Conservation (phyloP, 2,888 invertebrate species). For the Gortyna flavago region DNA sequence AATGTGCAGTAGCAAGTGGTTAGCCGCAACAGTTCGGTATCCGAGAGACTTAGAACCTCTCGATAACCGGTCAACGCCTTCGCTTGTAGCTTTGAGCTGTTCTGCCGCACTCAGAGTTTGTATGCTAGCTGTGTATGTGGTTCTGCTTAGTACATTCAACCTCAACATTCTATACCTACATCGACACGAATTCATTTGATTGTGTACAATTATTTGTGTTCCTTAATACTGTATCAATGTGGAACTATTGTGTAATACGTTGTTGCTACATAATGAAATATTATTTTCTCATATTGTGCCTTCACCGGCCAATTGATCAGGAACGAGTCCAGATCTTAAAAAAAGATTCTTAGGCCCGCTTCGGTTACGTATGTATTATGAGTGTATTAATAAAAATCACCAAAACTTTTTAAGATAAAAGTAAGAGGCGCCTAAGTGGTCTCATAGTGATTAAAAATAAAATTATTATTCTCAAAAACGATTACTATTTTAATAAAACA, state of each 20-base stretch:
- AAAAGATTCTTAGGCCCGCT: no score
- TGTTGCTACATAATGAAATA: not conserved
- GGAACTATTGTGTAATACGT: not conserved
- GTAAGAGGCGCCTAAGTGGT: no score
- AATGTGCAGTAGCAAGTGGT: conserved; percentile 24
- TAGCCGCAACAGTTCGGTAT: conserved; percentile 4
- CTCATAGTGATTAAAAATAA: no score
- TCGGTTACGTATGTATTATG: no score
- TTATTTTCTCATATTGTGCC: no score
- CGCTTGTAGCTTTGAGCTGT: conserved; percentile 19
- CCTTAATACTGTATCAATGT: not conserved
- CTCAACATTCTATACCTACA: not conserved
- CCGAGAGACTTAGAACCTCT: conserved; percentile 23
- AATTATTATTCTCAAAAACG: no score
- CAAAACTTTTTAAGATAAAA: no score
- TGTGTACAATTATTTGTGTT: not conserved
- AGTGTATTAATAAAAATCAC: no score
- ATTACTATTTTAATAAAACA: no score
- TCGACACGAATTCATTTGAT: not conserved
- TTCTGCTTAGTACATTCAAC: not conserved
- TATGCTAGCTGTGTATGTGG: not conserved
- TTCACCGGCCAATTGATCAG: no score
- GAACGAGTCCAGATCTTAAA: no score
- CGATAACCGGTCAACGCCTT: conserved; percentile 23
- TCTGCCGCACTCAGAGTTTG: not conserved